A percentile compares a stretch with the other conserved stretches of the same genome.
These are phyloP conservation scores for Clarias magur DNA, from an alignment of 2,113 vertebrate species.

Conservation along the genomic window DNA sequence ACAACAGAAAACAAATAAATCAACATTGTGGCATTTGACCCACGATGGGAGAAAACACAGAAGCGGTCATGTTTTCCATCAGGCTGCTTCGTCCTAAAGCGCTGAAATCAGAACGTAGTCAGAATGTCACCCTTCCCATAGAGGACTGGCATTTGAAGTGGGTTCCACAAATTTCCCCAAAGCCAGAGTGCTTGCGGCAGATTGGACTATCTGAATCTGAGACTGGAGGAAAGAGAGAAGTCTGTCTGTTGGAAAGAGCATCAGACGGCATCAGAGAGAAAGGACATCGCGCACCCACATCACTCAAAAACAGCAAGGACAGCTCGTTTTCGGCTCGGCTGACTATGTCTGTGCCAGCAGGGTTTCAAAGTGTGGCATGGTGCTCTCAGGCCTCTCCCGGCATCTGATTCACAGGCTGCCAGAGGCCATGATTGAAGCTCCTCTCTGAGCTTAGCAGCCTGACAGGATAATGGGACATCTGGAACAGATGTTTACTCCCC, in stretches of 20 bases:
- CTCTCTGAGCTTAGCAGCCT: slow-evolving; percentile 50
- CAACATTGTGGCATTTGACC: slow-evolving; percentile 56
- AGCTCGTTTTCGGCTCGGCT: slow-evolving; percentile 55
- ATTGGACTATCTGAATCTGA: slow-evolving; percentile 52
- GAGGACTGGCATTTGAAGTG: slow-evolving; percentile 75
- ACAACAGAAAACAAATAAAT: slow-evolving; percentile 59
- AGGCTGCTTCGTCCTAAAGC: slow-evolving; percentile 63
- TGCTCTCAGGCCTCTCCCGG: slow-evolving; percentile 50
- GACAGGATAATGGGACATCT: slow-evolving; percentile 57
- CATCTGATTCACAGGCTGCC: slow-evolving; percentile 53
- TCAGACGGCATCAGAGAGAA: slow-evolving; percentile 50
- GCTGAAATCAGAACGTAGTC: slow-evolving; percentile 57
- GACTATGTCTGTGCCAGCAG: slow-evolving; percentile 56
- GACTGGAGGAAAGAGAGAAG: slow-evolving; percentile 48
- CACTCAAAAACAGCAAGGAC: slow-evolving; percentile 56
- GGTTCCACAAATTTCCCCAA: slow-evolving; percentile 56
- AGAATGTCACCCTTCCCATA: slow-evolving; percentile 75
- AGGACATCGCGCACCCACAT: slow-evolving; percentile 48
- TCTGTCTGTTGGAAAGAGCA: slow-evolving; percentile 52
- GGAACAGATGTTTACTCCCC: slow-evolving; percentile 60
- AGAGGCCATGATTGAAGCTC: slow-evolving; percentile 54
- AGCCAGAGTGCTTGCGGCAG: slow-evolving; percentile 58
- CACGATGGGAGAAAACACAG: slow-evolving; percentile 60
- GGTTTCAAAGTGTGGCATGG: slow-evolving; percentile 50
- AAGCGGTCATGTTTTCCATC: slow-evolving; percentile 62